A percentile compares a stretch with the other conserved stretches of the same genome.
phyloP scores from a whole-genome alignment of 1,140 invertebrate species.

The Dreissena polymorpha region DNA sequence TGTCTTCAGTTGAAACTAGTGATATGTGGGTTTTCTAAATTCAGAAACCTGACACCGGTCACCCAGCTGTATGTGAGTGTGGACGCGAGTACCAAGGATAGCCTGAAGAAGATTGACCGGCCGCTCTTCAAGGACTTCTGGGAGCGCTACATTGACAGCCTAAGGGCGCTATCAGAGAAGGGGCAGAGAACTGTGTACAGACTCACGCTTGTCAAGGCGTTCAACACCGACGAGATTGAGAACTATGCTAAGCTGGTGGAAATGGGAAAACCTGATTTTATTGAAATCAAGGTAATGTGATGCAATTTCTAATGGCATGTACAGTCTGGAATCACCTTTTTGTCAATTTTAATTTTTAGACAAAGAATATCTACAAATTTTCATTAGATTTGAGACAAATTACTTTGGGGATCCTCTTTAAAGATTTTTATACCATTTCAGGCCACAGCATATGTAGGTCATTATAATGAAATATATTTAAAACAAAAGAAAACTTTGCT shows the following conservation, averaged over 20 bases:
- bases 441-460: no score
- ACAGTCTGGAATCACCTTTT: background rate
- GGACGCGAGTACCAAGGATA: conserved; percentile 85
- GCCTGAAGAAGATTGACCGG: conserved; percentile 85
- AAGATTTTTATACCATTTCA: no score
- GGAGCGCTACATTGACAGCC: conserved; percentile 83
- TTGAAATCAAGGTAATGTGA: conserved; percentile 83
- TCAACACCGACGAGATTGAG: conserved; percentile 84
- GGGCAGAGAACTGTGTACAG: conserved; percentile 85
- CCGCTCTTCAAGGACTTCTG: conserved; percentile 85
- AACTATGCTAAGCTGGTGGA: conserved; percentile 83
- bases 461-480: no score
- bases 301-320: background rate
- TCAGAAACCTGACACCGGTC: conserved; percentile 82
- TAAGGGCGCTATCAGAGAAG: conserved; percentile 82
- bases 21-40: background rate
- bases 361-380: background rate
- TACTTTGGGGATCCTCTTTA: no score
- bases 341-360: background rate
- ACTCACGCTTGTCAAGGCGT: conserved; percentile 84
- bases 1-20: background rate
- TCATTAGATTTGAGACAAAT: no score
- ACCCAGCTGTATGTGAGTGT: conserved; percentile 86
- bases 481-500: no score
- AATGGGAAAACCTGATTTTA: conserved; percentile 85